Evolutionary conservation across 1,140 invertebrate genomes (phyloP).

Genomic region (Neuroterus valhalla): DNA sequence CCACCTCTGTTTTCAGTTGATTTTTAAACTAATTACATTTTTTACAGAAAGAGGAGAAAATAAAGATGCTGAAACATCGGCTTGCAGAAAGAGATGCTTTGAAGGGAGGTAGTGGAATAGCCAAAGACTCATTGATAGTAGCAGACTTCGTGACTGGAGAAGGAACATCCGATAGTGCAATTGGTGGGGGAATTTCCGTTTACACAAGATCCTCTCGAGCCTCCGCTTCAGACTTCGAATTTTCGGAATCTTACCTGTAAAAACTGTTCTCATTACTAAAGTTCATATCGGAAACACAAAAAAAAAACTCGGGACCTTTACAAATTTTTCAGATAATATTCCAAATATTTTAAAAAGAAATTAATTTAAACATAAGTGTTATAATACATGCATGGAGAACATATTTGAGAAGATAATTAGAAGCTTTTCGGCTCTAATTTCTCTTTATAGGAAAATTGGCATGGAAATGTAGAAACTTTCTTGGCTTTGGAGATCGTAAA

Average conservation of each 20-base stretch:
- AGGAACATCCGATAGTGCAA: conserved; percentile 84
- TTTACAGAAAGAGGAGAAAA: conserved; percentile 91
- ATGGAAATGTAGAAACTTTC: background rate
- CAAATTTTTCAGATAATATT: conserved; percentile 4
- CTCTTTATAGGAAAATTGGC: background rate
- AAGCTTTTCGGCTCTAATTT: conserved; percentile 2
- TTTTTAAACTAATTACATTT: background rate
- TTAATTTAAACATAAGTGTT: background rate
- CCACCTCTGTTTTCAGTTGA: no score
- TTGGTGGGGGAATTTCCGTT: conserved; percentile 82
- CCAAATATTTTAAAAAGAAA: conserved; percentile 4
- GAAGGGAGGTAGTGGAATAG: conserved; percentile 61
- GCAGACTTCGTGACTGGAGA: conserved; percentile 85
- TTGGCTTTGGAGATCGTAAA: background rate
- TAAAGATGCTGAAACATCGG: conserved; percentile 85
- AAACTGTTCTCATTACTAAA: conserved; percentile 6
- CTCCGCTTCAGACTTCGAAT: conserved; percentile 88
- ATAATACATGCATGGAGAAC: background rate
- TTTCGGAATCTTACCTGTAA: conserved; percentile 91
- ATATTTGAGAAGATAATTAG: conserved; percentile 4
- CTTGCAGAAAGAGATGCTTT: conserved; percentile 83
- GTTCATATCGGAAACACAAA: conserved; percentile 28
- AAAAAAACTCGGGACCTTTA: conserved; percentile 57
- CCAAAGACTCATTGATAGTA: conserved; percentile 77
- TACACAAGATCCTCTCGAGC: conserved; percentile 86